Evolutionary conservation across 2,113 vertebrate species (phyloP).

Genomic region (Excalfactoria chinensis): DNA sequence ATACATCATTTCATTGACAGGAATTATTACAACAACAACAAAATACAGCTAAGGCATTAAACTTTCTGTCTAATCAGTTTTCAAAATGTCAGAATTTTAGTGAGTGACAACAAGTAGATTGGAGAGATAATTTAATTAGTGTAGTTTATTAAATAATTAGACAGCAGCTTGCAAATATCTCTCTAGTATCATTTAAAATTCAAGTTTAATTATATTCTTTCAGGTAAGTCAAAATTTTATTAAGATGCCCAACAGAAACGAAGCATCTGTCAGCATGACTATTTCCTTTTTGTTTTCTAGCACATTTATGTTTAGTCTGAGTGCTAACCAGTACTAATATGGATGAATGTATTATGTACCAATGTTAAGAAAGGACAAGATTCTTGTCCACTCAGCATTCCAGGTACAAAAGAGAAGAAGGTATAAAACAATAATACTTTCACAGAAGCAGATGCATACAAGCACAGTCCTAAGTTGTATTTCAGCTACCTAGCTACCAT

Average conservation of each 20-base stretch:
- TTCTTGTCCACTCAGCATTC: background rate
- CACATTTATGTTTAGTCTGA: background rate
- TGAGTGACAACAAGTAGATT: background rate
- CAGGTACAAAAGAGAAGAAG: background rate
- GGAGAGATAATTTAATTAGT: background rate
- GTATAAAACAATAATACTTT: background rate
- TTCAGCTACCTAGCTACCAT: background rate
- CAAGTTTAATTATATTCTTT: background rate
- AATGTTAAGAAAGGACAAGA: background rate
- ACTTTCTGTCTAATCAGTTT: background rate
- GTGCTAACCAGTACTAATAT: background rate
- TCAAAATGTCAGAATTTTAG: background rate
- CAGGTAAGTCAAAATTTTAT: background rate
- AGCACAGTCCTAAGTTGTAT: accelerated
- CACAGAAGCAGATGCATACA: background rate
- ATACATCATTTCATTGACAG: background rate
- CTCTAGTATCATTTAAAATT: background rate
- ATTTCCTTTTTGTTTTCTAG: background rate
- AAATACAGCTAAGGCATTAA: background rate
- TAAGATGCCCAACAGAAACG: background rate
- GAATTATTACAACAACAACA: background rate
- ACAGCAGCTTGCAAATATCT: background rate
- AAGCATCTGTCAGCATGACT: background rate
- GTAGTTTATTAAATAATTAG: background rate
- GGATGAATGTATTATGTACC: background rate